Percentiles rank a stretch among this genome's conserved stretches.
phyloP scores from a whole-genome alignment of 2,797 vertebrate genomes.

The Lagorchestes hirsutus region DNA sequence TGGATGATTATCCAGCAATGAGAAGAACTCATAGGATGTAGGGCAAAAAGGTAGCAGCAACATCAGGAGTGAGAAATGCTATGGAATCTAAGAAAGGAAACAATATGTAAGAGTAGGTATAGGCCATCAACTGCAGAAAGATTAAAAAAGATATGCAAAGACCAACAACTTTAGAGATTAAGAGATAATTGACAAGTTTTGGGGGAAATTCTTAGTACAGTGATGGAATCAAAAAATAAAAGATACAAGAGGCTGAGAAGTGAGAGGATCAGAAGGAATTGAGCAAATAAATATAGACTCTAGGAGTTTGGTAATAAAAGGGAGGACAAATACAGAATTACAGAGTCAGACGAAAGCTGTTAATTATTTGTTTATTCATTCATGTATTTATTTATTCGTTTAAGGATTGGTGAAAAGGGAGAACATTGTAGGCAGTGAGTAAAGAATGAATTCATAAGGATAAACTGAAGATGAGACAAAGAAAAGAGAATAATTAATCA shows the following conservation, averaged over 20 bases:
- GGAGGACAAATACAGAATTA: background rate
- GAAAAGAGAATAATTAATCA: background rate
- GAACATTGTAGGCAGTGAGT: background rate
- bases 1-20: too few species aligned
- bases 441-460: background rate
- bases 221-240: background rate
- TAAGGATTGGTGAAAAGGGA: background rate
- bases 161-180: too few species aligned
- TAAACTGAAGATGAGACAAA: background rate
- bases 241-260: background rate
- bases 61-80: too few species aligned
- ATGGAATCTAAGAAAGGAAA: too few species aligned
- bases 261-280: background rate
- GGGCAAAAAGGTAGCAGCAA: too few species aligned
- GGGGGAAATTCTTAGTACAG: background rate
- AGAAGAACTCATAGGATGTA: too few species aligned
- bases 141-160: too few species aligned
- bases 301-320: background rate
- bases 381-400: background rate
- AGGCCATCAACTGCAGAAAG: too few species aligned
- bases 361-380: too few species aligned
- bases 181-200: background rate
- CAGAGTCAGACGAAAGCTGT: too few species aligned
- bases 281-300: background rate
- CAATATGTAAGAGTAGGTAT: too few species aligned